Evolutionary conservation across 2,113 vertebrate genomes (phyloP).

Genomic region (Cinclus mexicanus): DNA sequence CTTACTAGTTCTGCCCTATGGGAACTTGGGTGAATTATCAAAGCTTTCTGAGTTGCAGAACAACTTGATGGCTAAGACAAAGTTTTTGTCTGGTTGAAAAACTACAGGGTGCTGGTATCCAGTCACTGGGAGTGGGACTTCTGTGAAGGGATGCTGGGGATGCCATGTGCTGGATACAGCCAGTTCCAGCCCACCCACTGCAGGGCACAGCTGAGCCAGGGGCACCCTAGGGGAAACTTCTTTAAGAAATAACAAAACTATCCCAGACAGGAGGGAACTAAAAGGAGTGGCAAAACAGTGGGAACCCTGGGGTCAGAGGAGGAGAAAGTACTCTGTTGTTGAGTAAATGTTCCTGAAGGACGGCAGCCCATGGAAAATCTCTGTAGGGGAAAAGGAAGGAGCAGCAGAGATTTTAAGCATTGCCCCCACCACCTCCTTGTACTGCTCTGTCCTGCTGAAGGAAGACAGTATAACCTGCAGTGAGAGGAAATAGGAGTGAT

Average conservation of each 20-base stretch:
- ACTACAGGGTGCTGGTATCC: accelerated
- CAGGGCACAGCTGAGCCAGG: background rate
- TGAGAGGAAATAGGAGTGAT: background rate
- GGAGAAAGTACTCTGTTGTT: background rate
- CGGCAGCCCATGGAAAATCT: accelerated
- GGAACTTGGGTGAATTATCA: background rate
- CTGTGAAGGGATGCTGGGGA: too few species aligned
- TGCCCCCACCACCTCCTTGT: too few species aligned
- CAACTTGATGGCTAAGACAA: background rate
- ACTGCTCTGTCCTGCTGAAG: background rate
- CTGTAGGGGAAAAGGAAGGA: background rate
- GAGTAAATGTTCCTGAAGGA: background rate
- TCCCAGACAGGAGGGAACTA: background rate
- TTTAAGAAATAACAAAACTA: background rate
- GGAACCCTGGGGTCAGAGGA: background rate
- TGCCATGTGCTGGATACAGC: accelerated
- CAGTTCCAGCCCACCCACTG: accelerated
- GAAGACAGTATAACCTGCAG: background rate
- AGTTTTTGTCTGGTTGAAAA: background rate
- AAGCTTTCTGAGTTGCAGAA: background rate
- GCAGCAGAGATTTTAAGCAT: background rate
- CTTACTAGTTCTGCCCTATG: accelerated
- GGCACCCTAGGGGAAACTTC: accelerated
- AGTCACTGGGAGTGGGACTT: background rate
- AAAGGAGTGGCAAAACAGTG: background rate